Evolutionary conservation across 2,113 vertebrate genomes (phyloP).

Genomic region (Panthera uncia): DNA sequence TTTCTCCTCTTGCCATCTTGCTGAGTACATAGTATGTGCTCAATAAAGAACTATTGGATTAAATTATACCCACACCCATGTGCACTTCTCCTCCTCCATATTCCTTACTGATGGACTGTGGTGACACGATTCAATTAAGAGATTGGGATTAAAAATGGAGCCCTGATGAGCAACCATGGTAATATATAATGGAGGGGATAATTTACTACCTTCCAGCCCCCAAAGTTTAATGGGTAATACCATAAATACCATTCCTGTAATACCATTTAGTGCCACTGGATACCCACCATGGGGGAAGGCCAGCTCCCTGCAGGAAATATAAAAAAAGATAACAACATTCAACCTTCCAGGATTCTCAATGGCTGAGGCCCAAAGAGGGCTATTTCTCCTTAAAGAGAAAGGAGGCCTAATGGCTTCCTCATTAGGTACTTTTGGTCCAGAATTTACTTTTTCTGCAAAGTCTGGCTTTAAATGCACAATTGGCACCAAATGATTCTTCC

Average conservation of each 20-base stretch:
- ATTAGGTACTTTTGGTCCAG: background rate
- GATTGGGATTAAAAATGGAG: slow-evolving; percentile 56
- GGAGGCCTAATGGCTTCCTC: background rate
- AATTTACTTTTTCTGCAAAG: background rate
- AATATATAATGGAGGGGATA: background rate
- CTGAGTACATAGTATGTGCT: background rate
- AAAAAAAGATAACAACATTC: background rate
- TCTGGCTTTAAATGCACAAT: background rate
- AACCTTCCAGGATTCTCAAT: background rate
- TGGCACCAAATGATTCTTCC: background rate
- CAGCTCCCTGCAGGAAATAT: background rate
- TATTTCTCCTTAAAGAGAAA: background rate
- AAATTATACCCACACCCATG: background rate
- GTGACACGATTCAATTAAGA: slow-evolving; percentile 60
- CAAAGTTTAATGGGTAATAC: slow-evolving; percentile 52
- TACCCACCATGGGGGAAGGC: background rate
- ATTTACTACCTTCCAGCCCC: slow-evolving; percentile 39
- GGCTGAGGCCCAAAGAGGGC: background rate
- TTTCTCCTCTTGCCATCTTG: background rate
- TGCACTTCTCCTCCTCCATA: background rate
- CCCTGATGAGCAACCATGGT: slow-evolving; percentile 41
- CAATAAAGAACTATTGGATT: background rate
- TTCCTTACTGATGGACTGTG: slow-evolving; percentile 15
- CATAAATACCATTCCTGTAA: background rate
- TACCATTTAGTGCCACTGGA: background rate